Conservation (phyloP, 2,113 vertebrate species). For the Platysteira castanea region DNA sequence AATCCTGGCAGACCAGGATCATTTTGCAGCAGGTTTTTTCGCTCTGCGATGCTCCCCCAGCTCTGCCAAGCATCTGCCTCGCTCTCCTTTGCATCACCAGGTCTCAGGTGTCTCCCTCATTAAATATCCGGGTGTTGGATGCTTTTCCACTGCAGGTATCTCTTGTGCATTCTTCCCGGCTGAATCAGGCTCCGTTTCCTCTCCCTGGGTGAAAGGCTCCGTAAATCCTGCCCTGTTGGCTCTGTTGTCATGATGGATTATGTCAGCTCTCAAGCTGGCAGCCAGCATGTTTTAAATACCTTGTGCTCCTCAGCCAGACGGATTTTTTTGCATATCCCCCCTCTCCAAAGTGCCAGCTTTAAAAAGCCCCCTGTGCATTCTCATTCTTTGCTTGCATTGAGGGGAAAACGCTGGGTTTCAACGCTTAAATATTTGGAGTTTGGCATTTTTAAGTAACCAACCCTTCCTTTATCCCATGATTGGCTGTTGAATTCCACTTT, state of each 20-base stretch:
- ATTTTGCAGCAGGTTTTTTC: neutral
- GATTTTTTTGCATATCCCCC: neutral
- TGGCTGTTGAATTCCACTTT: neutral
- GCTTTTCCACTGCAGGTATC: neutral
- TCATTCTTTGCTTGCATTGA: neutral
- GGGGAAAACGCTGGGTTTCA: neutral
- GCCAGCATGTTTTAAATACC: neutral
- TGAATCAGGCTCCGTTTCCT: slow-evolving; percentile 28
- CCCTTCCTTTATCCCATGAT: neutral
- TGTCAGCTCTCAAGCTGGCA: slow-evolving; percentile 20
- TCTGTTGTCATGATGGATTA: slow-evolving; percentile 30
- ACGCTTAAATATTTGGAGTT: neutral
- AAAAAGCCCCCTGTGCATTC: neutral
- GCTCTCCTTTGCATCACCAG: neutral
- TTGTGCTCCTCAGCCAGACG: neutral
- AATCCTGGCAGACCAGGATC: neutral
- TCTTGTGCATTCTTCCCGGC: neutral
- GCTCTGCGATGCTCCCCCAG: neutral
- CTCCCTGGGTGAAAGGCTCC: neutral
- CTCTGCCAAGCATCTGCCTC: neutral
- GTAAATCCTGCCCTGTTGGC: neutral
- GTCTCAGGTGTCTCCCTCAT: neutral
- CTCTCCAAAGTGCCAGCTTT: neutral
- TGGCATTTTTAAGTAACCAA: neutral
- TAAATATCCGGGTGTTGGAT: neutral